These are phyloP conservation scores for Champsocephalus gunnari DNA, from an alignment of 2,797 vertebrate genomes.

Conservation along the genomic window DNA sequence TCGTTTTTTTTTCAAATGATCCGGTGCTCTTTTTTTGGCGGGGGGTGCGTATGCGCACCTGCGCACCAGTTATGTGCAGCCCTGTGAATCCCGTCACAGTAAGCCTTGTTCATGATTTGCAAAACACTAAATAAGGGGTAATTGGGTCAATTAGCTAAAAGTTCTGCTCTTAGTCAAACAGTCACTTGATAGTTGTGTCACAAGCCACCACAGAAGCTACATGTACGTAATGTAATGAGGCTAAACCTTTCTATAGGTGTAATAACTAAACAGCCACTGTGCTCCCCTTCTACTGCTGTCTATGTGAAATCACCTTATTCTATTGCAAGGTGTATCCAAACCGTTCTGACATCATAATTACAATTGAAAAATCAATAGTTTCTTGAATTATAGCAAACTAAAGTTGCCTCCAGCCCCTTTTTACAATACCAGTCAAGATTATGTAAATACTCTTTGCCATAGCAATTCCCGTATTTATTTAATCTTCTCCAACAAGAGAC, in stretches of 20 bases:
- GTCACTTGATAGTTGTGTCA: slow-evolving; percentile 55
- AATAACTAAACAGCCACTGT: slow-evolving; percentile 2
- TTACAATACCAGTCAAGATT: neutral
- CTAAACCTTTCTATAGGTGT: slow-evolving; percentile 4
- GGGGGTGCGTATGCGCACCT: no score
- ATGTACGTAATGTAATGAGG: slow-evolving; percentile 26
- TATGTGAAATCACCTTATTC: neutral
- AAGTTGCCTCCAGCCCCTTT: neutral
- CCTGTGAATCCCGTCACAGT: neutral
- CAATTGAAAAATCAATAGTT: neutral
- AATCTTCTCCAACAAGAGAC: no score
- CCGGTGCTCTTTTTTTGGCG: no score
- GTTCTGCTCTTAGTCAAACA: slow-evolving; percentile 48
- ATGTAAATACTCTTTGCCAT: neutral
- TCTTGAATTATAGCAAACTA: neutral
- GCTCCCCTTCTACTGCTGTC: neutral
- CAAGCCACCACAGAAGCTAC: slow-evolving; percentile 35
- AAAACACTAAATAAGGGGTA: slow-evolving; percentile 46
- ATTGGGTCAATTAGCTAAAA: slow-evolving; percentile 49
- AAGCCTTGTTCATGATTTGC: slow-evolving; percentile 34
- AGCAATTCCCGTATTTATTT: no score
- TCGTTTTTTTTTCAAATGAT: no score
- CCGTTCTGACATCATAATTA: neutral
- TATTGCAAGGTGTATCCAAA: neutral
- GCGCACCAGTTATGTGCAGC: no score